Conservation (phyloP, 2,113 vertebrate species). For the Falcunculus frontatus region DNA sequence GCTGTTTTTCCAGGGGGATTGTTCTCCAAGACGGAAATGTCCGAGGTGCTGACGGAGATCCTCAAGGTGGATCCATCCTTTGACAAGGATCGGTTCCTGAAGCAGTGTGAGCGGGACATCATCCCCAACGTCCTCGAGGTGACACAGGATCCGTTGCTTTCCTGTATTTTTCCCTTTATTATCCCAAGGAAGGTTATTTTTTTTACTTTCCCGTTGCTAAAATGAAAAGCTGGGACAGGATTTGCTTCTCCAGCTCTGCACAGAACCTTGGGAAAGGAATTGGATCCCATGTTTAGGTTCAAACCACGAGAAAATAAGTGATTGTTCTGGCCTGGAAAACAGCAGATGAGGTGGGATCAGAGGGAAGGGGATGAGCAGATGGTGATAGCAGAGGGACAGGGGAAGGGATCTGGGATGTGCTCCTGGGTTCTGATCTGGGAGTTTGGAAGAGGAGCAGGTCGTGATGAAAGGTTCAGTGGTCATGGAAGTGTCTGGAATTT, state of each 20-base stretch:
- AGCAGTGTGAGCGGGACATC: slow-evolving; percentile 89
- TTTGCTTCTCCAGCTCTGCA: neutral
- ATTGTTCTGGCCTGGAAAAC: neutral
- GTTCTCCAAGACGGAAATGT: slow-evolving; percentile 98
- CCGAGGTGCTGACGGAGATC: slow-evolving; percentile 93
- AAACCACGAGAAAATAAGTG: accelerated
- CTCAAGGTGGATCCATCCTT: slow-evolving; percentile 88
- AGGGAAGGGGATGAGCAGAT: neutral
- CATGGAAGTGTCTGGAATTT: neutral
- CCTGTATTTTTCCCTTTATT: accelerated
- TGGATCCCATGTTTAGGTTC: neutral
- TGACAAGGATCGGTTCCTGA: slow-evolving; percentile 90
- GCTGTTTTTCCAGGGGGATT: slow-evolving; percentile 78
- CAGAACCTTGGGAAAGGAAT: neutral
- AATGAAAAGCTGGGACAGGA: neutral
- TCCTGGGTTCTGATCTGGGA: neutral
- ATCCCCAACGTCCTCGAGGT: slow-evolving; percentile 97
- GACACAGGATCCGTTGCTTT: accelerated
- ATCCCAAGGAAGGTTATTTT: accelerated
- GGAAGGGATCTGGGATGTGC: neutral
- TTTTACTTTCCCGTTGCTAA: neutral
- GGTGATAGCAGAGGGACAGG: neutral
- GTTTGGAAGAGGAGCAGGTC: neutral
- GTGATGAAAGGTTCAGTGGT: neutral
- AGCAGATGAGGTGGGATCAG: neutral